phyloP scores from a whole-genome alignment of 2,797 vertebrate genomes.

The Gambelia wislizenii region DNA sequence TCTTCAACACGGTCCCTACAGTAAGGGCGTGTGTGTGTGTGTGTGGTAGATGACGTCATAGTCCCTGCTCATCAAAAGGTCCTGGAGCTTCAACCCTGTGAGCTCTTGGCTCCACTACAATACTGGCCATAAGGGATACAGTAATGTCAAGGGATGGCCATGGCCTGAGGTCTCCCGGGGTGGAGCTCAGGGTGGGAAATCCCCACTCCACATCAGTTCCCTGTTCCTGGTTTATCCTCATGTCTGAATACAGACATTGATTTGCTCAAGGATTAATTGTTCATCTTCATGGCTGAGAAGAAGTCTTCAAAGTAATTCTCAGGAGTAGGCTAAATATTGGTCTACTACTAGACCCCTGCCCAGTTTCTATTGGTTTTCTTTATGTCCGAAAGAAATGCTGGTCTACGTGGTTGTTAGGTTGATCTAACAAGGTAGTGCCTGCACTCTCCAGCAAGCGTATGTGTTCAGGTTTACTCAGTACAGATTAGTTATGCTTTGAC shows the following conservation, averaged over 20 bases:
- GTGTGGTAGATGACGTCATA: too few relatives aligned
- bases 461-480: not conserved
- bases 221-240: too few relatives aligned
- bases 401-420: not conserved
- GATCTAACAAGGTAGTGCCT: not conserved
- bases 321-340: not conserved
- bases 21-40: too few relatives aligned
- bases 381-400: not conserved
- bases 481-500: not conserved
- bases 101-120: too few relatives aligned
- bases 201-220: too few relatives aligned
- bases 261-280: not conserved
- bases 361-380: not conserved
- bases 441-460: not conserved
- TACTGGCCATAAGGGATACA: too few relatives aligned
- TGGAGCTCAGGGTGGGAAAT: too few relatives aligned
- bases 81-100: too few relatives aligned
- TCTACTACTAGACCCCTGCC: not conserved
- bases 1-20: too few relatives aligned
- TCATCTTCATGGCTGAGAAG: not conserved
- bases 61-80: too few relatives aligned
- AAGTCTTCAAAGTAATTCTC: not conserved
- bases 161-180: too few relatives aligned
- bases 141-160: too few relatives aligned
- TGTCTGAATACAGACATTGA: not conserved